Evolutionary conservation across 2,888 invertebrate genomes (phyloP).

Genomic region (Bursaphelenchus okinawaensis): DNA sequence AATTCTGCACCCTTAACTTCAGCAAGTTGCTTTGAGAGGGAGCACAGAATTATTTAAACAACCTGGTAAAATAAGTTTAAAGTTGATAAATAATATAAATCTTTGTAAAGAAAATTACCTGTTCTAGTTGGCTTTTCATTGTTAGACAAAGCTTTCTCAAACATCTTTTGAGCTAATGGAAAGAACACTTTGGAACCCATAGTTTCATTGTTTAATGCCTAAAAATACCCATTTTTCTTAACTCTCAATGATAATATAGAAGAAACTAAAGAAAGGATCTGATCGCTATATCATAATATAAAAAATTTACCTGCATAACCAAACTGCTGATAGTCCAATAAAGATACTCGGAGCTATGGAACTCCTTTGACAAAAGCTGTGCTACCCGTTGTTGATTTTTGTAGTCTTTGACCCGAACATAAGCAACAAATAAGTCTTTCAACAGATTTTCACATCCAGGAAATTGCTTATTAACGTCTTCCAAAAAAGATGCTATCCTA

Average conservation of each 20-base stretch:
- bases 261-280: too few species aligned
- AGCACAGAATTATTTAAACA: too few species aligned
- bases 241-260: too few species aligned
- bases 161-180: slow-evolving; percentile 86
- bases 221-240: slow-evolving; percentile 2
- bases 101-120: not conserved
- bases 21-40: too few species aligned
- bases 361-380: slow-evolving; percentile 79
- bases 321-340: slow-evolving; percentile 98
- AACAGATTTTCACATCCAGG: slow-evolving; percentile 84
- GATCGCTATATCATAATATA: too few species aligned
- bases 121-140: not conserved
- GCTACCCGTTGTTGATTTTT: slow-evolving; percentile 69
- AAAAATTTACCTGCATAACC: slow-evolving; percentile 73
- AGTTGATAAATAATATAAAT: too few species aligned
- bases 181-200: slow-evolving; percentile 69
- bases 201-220: slow-evolving; percentile 50
- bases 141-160: slow-evolving; percentile 72
- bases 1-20: too few species aligned
- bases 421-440: slow-evolving; percentile 89
- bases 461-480: slow-evolving; percentile 77
- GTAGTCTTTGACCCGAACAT: slow-evolving; percentile 82
- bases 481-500: slow-evolving; percentile 80
- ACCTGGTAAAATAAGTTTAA: too few species aligned
- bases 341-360: slow-evolving; percentile 89